phyloP scores from a whole-genome alignment of 2,113 vertebrate genomes.

The Sisor rabdophorus region DNA sequence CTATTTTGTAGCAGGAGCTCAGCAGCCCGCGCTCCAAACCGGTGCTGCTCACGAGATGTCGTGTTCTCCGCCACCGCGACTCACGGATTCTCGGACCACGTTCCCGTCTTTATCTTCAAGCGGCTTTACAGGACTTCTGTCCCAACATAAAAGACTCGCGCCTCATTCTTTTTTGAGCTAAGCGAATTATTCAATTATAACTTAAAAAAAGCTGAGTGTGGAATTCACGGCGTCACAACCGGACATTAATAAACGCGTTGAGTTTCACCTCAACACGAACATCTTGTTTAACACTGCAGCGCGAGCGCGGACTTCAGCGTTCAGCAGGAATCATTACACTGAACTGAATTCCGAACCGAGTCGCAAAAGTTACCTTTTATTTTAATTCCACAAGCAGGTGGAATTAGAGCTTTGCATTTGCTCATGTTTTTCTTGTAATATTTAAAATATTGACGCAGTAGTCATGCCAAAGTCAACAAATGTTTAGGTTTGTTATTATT shows the following conservation, averaged over 20 bases:
- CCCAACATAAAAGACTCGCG: constrained; percentile 54
- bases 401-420: background rate
- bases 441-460: constrained; percentile 39
- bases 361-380: background rate
- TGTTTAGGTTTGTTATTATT: constrained; percentile 24
- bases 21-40: constrained; percentile 47
- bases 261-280: background rate
- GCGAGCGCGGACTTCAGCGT: no score
- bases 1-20: constrained; percentile 52
- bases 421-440: background rate
- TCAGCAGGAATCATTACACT: no score
- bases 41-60: constrained; percentile 48
- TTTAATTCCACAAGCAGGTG: constrained; percentile 3
- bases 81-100: constrained; percentile 53
- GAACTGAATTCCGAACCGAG: background rate
- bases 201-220: no score
- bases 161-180: constrained; percentile 55
- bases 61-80: constrained; percentile 50
- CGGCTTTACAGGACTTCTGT: constrained; percentile 53
- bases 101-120: constrained; percentile 52
- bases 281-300: background rate
- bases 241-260: background rate
- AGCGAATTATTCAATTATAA: background rate
- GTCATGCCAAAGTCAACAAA: constrained; percentile 54
- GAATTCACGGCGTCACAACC: background rate